Percentiles rank a stretch among this genome's conserved stretches.
These are phyloP conservation scores for Halcyon malimbica DNA, from an alignment of 2,113 vertebrate species.

Conservation along the genomic window DNA sequence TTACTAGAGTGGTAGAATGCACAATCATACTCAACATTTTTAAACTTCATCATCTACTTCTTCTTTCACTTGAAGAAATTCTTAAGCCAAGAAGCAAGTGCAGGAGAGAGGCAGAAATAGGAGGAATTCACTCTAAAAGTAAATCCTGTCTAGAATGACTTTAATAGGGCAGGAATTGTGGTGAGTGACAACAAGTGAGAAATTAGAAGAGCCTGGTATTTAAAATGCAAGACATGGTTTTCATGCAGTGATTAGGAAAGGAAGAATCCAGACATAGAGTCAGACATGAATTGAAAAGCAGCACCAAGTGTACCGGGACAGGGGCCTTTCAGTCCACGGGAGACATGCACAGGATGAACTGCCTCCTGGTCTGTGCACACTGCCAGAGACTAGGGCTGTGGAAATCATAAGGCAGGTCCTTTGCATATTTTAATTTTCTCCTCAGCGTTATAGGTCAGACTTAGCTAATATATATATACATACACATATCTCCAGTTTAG, in stretches of 20 bases:
- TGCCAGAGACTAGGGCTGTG: neutral
- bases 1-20: neutral
- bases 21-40: neutral
- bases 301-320: neutral
- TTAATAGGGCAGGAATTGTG: neutral
- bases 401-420: neutral
- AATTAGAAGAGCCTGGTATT: neutral
- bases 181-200: neutral
- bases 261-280: neutral
- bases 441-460: neutral
- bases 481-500: neutral
- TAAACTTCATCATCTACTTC: neutral
- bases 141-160: neutral
- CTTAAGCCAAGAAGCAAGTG: neutral
- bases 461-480: neutral
- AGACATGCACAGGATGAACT: neutral
- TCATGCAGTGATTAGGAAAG: neutral
- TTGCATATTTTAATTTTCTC: neutral
- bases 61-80: neutral
- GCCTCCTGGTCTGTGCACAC: rapidly evolving
- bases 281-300: neutral
- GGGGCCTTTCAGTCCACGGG: neutral
- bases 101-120: neutral
- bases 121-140: neutral
- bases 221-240: neutral